phyloP scores from a whole-genome alignment of 2,113 vertebrate genomes.

The Melozone crissalis region DNA sequence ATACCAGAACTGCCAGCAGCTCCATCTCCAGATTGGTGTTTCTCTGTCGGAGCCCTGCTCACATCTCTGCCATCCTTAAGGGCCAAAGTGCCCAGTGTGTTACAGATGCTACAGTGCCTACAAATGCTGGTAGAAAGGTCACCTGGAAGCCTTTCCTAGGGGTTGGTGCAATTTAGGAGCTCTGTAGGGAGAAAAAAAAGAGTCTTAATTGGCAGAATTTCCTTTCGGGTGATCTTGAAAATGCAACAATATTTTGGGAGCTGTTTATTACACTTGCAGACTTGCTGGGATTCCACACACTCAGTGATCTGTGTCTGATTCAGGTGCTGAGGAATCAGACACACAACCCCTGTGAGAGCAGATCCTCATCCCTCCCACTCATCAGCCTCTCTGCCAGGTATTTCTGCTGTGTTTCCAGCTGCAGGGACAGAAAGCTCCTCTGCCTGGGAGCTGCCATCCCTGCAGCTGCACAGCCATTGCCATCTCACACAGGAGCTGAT shows the following conservation, averaged over 20 bases:
- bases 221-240: neutral
- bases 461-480: neutral
- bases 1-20: neutral
- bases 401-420: neutral
- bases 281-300: neutral
- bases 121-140: neutral
- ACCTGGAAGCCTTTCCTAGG: neutral
- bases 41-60: neutral
- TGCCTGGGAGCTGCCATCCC: neutral
- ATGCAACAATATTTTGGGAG: neutral
- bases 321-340: neutral
- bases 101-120: neutral
- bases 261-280: neutral
- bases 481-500: neutral
- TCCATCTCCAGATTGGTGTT: fast-evolving
- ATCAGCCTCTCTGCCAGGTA: neutral
- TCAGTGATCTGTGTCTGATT: neutral
- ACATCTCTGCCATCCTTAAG: neutral
- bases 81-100: neutral
- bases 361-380: neutral
- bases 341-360: neutral
- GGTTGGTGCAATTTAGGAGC: neutral
- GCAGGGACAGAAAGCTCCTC: neutral
- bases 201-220: neutral
- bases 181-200: neutral